Evolutionary conservation across 2,797 vertebrate genomes (phyloP).

Genomic region (Sebastes cheni): DNA sequence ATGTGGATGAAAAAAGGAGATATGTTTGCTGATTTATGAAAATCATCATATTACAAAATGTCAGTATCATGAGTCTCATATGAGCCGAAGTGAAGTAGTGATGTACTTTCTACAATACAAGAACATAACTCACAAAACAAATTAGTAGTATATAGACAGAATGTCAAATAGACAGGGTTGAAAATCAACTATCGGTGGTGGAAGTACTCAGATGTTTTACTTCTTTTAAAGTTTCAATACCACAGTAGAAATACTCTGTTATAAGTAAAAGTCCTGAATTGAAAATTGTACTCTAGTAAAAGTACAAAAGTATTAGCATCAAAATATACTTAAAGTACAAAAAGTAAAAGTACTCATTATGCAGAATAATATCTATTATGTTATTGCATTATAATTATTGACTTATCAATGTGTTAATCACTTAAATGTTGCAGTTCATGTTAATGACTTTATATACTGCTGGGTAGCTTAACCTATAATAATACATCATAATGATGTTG

Average conservation of each 20-base stretch:
- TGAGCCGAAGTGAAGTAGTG: neutral
- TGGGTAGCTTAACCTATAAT: neutral
- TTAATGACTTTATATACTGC: neutral
- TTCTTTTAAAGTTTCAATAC: rapidly evolving
- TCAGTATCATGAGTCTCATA: neutral
- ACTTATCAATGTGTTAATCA: rapidly evolving
- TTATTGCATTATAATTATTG: neutral
- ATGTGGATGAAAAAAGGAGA: neutral
- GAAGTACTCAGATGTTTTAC: too few species aligned
- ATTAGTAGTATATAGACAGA: too few species aligned
- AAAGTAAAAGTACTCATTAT: neutral
- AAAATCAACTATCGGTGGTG: too few species aligned
- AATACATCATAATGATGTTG: neutral
- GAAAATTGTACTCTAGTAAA: too few species aligned
- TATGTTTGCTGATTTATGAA: neutral
- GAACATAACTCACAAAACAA: neutral
- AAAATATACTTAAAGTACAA: too few species aligned
- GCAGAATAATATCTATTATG: too few species aligned
- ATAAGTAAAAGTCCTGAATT: too few species aligned
- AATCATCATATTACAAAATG: neutral
- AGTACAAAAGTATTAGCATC: too few species aligned
- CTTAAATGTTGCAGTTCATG: neutral
- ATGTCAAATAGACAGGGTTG: too few species aligned
- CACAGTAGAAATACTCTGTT: too few species aligned
- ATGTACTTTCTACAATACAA: neutral